Evolutionary conservation across 2,797 vertebrate genomes (phyloP), one percentile per base, ranked within the genome.

Genomic region (Garrulus glandarius): DNA sequence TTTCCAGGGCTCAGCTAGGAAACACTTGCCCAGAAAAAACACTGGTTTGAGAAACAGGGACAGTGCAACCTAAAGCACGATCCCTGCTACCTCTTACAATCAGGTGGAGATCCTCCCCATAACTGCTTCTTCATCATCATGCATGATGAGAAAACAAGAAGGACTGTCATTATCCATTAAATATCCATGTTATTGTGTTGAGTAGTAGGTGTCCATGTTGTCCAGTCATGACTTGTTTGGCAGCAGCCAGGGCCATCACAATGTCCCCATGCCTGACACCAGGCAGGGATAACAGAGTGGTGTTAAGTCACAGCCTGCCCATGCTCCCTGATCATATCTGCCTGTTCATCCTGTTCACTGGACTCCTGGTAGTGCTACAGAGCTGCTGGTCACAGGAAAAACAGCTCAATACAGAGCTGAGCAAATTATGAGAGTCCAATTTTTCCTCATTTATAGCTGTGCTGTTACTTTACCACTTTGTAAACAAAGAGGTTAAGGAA

Each of bases 171-270:
- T n/a, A 37, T 26, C 11, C 10, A n/a, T 36, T 7, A 36, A 89
- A 47, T 55, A 43, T 27, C 41, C 23, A 9, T 47, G 10, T 57
- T 61, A 49, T 26, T 56, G 13, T 16, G 6, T 36, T n/a, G 18
- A 80, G 67, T 27, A 34, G 36, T 13, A 64, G 8, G 32, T 65
- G 22, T 11, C 39, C 5, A 4, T 26, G 15, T 26, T 59, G 21
- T 22, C 22, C 16, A 6, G 22, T 32, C 59, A 60, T 32, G 13
- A 8, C 14, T 52, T 0, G 0, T 59, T 79, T 2, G 2, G n/a
- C 3, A 1, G 32, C 32, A 88, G 39, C 52, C 44, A 63, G 32
- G 69, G 23, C 23, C 1, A 0, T 57, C 55, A 19, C n/a, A 41
- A 15, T 20, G 2, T 61, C n/a, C 41, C 41, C 22, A 20, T 0